phyloP scores from a whole-genome alignment of 1,140 invertebrate genomes.

The Telenomus remus region DNA sequence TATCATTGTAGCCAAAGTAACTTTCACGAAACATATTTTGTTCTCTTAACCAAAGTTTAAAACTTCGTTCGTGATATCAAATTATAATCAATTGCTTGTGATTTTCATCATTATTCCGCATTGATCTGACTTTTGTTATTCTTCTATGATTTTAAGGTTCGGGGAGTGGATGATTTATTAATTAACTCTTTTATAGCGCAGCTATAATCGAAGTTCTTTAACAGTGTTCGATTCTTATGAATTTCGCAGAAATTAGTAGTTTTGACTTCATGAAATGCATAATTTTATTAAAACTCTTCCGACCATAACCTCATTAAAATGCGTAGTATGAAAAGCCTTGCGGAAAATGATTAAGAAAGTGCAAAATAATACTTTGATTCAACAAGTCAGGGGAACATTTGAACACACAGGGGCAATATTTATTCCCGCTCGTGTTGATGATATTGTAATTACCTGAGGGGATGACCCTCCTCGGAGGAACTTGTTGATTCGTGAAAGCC shows the following conservation, averaged over 20 bases:
- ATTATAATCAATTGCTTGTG: too few relatives aligned
- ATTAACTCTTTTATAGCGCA: too few relatives aligned
- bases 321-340: constrained; percentile 24
- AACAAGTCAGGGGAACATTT: constrained; percentile 34
- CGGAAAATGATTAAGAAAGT: constrained; percentile 50
- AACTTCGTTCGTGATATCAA: too few relatives aligned
- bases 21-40: too few relatives aligned
- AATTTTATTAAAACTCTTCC: constrained; percentile 45
- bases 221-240: too few relatives aligned
- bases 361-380: constrained; percentile 41
- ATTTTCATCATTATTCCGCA: too few relatives aligned
- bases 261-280: constrained; percentile 29
- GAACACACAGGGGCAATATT: constrained; percentile 19
- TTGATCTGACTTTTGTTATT: too few relatives aligned
- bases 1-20: too few relatives aligned
- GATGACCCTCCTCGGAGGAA: constrained; percentile 31
- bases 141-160: too few relatives aligned
- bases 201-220: too few relatives aligned
- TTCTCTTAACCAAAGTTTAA: too few relatives aligned
- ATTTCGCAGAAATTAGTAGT: constrained; percentile 7
- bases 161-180: too few relatives aligned
- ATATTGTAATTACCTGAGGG: constrained; percentile 40
- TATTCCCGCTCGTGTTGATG: constrained; percentile 32
- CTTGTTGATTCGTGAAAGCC: constrained; percentile 48
- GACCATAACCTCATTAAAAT: constrained; percentile 41